Base-by-base conservation (phyloP, 2,113 vertebrate species). In the Ardeotis arabs region DNA sequence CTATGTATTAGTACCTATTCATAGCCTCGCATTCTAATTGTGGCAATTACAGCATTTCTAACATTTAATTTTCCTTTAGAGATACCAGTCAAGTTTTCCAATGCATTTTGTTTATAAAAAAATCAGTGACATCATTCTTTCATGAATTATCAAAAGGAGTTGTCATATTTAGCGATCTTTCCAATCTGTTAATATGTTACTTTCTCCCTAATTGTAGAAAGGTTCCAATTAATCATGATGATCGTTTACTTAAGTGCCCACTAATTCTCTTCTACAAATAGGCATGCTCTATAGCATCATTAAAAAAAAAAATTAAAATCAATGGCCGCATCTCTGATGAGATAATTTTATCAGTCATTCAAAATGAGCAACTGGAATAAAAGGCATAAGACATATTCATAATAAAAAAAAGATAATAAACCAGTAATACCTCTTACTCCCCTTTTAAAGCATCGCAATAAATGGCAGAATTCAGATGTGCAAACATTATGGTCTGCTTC, bases 221-320 rank as follows among this genome's bases (percentile, higher is more conserved):
- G 37, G 33, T 9, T 95, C 50, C 52, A 91, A 67, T 95, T 91
- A 92, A 92, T 92, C 81, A 77, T 63, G 91, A 84, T 69, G 69
- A 94, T 77, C 2, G 63, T 93, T 94, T 89, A 89, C 45, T 95
- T 53, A 94, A 96, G 82, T 89, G 69, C 81, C 67, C 67, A 55
- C 45, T 87, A 95, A 93, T 79, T 89, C 66, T 82, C 37, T 91
- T 66, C 89, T 75, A 59, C 77, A 95, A 95, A 94, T 82, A 91
- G 50, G 4, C 0, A 76, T 66, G 18, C 47, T 91, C 20, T 95
- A 39, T 10, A 59, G 9, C 25, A 79, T 25, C 20, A 41, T 45
- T 24, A 49, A 55, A 27, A 74, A 13, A 39, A 83, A 90, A 92
- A 47, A 53, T 17, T 69, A 10, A 37, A 83, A 90, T 76, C 84